A percentile compares a stretch with the other conserved stretches of the same genome.
Evolutionary conservation across 2,888 invertebrate genomes (phyloP).

Genomic region (Tetropium fuscum): DNA sequence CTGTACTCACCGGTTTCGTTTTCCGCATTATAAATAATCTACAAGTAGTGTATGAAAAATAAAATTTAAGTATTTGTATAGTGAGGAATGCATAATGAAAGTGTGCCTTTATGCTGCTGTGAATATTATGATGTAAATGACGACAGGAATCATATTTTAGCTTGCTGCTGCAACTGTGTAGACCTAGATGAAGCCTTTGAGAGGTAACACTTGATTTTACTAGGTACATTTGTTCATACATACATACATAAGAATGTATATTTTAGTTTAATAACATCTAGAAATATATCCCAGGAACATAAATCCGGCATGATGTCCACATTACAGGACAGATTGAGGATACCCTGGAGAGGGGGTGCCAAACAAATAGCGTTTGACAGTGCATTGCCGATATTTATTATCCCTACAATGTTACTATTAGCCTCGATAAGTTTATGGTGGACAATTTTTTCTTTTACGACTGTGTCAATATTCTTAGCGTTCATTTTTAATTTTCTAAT

Average conservation of each 20-base stretch:
- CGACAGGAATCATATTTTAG: slow-evolving; percentile 69
- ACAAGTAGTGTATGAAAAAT: no score
- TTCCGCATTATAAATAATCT: no score
- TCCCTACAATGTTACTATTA: slow-evolving; percentile 66
- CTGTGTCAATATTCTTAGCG: slow-evolving; percentile 54
- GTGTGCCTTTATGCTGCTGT: slow-evolving; percentile 69
- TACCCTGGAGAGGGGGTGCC: slow-evolving; percentile 73
- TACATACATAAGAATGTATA: no score
- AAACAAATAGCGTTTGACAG: slow-evolving; percentile 69
- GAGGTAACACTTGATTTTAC: no score
- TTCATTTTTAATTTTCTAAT: slow-evolving; percentile 56
- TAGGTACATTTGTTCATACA: no score
- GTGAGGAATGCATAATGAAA: slow-evolving; percentile 40
- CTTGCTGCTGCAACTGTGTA: slow-evolving; percentile 67
- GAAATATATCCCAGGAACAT: slow-evolving; percentile 56
- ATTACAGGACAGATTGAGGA: slow-evolving; percentile 69
- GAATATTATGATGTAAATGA: slow-evolving; percentile 69
- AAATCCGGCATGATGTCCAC: slow-evolving; percentile 64
- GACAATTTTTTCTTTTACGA: slow-evolving; percentile 58
- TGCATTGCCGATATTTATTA: slow-evolving; percentile 66
- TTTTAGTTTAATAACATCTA: slow-evolving; percentile 64
- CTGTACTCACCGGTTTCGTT: no score
- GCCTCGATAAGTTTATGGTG: slow-evolving; percentile 67
- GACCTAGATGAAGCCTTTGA: slow-evolving; percentile 12
- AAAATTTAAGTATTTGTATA: no score